Conservation (phyloP, 2,888 invertebrate species). For the Spicauda simplicius region DNA sequence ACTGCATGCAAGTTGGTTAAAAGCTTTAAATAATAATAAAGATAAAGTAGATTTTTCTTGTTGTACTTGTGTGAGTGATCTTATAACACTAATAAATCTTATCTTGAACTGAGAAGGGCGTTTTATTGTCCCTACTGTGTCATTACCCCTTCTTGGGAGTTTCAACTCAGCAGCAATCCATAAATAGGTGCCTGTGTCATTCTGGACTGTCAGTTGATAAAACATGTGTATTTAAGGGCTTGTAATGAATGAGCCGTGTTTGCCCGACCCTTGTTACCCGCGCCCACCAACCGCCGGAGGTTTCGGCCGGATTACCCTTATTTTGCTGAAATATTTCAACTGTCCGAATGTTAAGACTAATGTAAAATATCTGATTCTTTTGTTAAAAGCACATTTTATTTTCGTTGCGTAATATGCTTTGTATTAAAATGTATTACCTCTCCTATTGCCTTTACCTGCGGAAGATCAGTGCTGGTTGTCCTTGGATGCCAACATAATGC, state of each 20-base stretch:
- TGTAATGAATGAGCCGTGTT: constrained; percentile 4
- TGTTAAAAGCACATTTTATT: not conserved
- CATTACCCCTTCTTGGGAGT: not conserved
- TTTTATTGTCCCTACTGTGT: too few species aligned
- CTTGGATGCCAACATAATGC: too few species aligned
- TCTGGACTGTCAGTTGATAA: constrained; percentile 3
- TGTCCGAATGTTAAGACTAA: not conserved
- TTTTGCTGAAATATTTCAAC: not conserved
- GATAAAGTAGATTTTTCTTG: too few species aligned
- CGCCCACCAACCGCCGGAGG: constrained; percentile 1
- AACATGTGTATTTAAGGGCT: constrained; percentile 3
- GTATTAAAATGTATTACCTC: too few species aligned
- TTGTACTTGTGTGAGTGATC: too few species aligned
- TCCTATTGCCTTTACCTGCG: too few species aligned
- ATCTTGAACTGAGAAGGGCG: too few species aligned
- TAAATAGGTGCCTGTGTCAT: not conserved
- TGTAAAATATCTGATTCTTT: not conserved
- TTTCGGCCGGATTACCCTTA: constrained; percentile 1
- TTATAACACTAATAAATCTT: too few species aligned
- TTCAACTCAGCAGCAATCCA: not conserved
- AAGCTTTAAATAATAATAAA: too few species aligned
- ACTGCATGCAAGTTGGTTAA: too few species aligned
- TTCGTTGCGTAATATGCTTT: too few species aligned
- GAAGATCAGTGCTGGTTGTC: too few species aligned
- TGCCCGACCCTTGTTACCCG: constrained; percentile 1